Percentiles rank a stretch among this genome's conserved stretches.
Evolutionary conservation across 1,140 invertebrate genomes (phyloP).

Genomic region (Brachionus koreanus): DNA sequence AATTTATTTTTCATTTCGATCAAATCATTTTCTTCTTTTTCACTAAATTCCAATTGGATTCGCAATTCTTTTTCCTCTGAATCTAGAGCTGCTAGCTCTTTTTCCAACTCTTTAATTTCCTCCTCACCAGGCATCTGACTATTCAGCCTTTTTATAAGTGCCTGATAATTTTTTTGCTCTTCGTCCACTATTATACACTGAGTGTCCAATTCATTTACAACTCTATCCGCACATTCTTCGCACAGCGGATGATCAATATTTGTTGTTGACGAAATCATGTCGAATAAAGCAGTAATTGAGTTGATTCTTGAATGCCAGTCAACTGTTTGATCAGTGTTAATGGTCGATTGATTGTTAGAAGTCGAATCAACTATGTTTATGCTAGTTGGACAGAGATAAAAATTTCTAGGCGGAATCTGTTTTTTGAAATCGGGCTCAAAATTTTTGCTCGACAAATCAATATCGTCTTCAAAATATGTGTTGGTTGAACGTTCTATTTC

Average conservation of each 20-base stretch:
- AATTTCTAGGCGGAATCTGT: background rate
- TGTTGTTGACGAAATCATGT: conserved; percentile 84
- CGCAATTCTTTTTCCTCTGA: conserved; percentile 61
- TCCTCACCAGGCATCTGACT: conserved; percentile 2
- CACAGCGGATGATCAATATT: conserved; percentile 93
- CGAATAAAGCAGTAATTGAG: conserved; percentile 72
- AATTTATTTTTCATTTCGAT: background rate
- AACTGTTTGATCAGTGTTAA: background rate
- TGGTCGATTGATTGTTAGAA: conserved; percentile 27
- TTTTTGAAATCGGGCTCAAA: conserved; percentile 17
- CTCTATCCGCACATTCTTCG: conserved; percentile 88
- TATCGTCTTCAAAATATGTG: conserved; percentile 10
- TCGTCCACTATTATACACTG: conserved; percentile 79
- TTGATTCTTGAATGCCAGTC: conserved; percentile 26
- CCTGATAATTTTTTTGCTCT: conserved; percentile 80
- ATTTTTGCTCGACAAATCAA: background rate
- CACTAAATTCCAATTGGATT: conserved; percentile 8
- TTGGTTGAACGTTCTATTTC: background rate
- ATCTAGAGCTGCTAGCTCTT: conserved; percentile 70
- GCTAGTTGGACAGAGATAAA: conserved; percentile 5
- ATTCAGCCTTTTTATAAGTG: conserved; percentile 45
- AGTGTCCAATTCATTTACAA: conserved; percentile 83
- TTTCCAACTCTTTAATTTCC: conserved; percentile 65
- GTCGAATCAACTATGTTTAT: conserved; percentile 11
- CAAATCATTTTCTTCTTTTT: conserved; percentile 16